Conservation (phyloP, 2,797 vertebrate species). For the Pachyuromys duprasi region DNA sequence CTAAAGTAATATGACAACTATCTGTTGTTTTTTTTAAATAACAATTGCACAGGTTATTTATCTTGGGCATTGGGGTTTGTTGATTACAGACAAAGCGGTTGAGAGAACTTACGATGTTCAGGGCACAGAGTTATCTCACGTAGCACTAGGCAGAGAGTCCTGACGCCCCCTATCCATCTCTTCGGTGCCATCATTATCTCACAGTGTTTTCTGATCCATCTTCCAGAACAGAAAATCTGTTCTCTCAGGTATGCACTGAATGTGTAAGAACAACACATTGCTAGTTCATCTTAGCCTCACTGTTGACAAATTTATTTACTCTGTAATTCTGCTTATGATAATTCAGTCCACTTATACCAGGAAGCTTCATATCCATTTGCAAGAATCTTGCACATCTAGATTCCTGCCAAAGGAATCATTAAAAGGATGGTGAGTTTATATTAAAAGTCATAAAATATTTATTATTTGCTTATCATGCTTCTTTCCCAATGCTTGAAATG, state of each 20-base stretch:
- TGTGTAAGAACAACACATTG: background rate
- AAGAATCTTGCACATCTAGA: background rate
- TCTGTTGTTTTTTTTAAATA: background rate
- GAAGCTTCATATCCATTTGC: background rate
- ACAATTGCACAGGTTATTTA: background rate
- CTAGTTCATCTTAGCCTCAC: background rate
- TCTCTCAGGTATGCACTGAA: background rate
- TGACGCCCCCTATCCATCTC: background rate
- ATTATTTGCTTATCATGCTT: background rate
- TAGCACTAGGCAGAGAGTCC: background rate
- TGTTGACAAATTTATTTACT: background rate
- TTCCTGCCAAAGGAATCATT: background rate
- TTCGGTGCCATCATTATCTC: background rate
- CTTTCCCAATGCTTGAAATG: background rate
- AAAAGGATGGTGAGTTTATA: background rate
- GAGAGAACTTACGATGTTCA: background rate
- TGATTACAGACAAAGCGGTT: background rate
- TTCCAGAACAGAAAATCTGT: background rate
- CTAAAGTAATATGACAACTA: background rate
- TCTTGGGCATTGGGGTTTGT: background rate
- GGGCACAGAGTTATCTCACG: background rate
- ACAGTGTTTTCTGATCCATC: too few species aligned
- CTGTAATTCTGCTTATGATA: background rate
- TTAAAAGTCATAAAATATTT: background rate
- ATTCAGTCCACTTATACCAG: background rate